These are phyloP conservation scores for Bombus pyrosoma DNA, from an alignment of 1,140 invertebrate genomes.

Conservation along the genomic window DNA sequence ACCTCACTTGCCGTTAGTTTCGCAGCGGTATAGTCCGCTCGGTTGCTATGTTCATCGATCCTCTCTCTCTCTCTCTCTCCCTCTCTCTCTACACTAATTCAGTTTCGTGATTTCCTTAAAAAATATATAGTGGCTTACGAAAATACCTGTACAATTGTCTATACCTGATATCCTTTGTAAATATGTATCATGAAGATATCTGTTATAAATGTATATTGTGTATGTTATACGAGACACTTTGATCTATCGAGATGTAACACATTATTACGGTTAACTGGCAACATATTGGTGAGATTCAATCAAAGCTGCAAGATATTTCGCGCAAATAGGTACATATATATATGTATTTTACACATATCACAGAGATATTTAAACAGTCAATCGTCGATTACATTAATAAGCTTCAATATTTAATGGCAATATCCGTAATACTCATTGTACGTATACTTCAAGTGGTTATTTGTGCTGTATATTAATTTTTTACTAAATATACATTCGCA, in stretches of 20 bases:
- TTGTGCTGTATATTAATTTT: not conserved
- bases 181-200: not conserved
- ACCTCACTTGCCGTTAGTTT: constrained; percentile 8
- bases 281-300: no score
- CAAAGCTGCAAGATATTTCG: no score
- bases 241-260: no score
- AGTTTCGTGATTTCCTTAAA: no score
- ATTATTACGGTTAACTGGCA: no score
- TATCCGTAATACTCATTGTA: not conserved
- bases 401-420: not conserved
- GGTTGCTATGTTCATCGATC: constrained; percentile 1
- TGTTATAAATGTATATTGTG: not conserved
- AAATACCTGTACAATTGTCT: no score
- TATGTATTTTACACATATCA: no score
- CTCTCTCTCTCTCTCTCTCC: not conserved
- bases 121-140: not conserved
- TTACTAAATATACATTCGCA: not conserved
- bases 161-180: not conserved
- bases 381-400: no score
- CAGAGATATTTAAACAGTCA: no score
- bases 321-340: no score
- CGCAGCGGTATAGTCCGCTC: no score
- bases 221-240: not conserved
- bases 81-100: no score
- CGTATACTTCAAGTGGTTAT: not conserved